Conservation (phyloP, 2,888 invertebrate species). For the Drosophila gaucha region DNA sequence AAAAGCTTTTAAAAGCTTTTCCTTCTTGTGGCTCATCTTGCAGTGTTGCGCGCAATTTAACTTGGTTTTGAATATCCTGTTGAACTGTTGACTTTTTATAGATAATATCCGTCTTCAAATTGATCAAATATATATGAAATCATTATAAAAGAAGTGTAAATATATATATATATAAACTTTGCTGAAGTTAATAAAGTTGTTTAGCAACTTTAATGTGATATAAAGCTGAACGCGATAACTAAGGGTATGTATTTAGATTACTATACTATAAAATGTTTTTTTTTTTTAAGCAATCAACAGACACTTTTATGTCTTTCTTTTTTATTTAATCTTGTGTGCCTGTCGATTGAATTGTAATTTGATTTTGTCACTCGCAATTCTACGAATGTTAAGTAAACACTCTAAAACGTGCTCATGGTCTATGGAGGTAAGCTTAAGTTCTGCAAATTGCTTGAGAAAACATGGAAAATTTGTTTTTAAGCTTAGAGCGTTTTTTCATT, state of each 20-base stretch:
- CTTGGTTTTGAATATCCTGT: no score
- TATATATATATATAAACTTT: neutral
- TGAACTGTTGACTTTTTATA: no score
- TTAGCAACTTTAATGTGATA: constrained; percentile 14
- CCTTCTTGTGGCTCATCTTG: constrained; percentile 6
- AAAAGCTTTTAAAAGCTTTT: constrained; percentile 55
- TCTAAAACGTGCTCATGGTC: constrained; percentile 32
- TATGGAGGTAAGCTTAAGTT: constrained; percentile 12
- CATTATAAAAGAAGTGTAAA: no score
- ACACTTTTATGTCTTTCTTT: neutral
- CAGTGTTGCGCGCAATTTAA: constrained; percentile 45
- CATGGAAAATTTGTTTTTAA: neutral
- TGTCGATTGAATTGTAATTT: constrained; percentile 1
- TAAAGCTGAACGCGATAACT: neutral
- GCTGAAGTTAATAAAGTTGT: neutral
- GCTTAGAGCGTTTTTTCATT: neutral
- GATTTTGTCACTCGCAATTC: neutral
- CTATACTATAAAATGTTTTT: no score
- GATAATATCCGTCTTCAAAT: constrained; percentile 21
- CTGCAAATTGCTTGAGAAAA: neutral
- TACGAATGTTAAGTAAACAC: constrained; percentile 20
- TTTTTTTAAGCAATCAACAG: no score
- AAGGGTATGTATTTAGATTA: constrained; percentile 18
- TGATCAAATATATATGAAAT: neutral
- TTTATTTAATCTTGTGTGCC: constrained; percentile 1